Conservation (phyloP, 2,113 vertebrate genomes). For the Notarius quadriscutis region DNA sequence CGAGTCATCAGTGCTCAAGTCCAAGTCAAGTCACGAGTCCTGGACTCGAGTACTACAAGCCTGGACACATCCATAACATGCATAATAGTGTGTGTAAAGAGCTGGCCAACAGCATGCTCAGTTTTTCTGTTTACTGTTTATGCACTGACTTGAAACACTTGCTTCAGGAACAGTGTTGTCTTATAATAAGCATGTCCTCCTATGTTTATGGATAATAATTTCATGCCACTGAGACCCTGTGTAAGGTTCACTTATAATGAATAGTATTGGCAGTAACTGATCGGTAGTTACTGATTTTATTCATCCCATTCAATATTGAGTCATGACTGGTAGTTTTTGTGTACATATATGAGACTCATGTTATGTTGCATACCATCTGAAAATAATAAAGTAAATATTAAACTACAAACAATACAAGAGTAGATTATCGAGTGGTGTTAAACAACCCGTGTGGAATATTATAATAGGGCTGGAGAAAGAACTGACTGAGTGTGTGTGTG, state of each 20-base stretch:
- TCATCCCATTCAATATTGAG: neutral
- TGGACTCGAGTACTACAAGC: too few species aligned
- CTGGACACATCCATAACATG: neutral
- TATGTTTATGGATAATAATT: neutral
- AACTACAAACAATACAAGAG: neutral
- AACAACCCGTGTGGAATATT: neutral
- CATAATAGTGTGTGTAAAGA: neutral
- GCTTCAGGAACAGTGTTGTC: neutral
- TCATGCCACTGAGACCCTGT: neutral
- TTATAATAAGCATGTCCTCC: neutral
- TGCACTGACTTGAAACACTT: neutral
- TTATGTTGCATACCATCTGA: neutral
- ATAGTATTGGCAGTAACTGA: neutral
- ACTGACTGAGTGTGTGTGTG: slow-evolving; percentile 12
- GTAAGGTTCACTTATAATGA: neutral
- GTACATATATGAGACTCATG: neutral
- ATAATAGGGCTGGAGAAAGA: neutral
- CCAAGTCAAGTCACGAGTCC: too few species aligned
- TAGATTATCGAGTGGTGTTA: neutral
- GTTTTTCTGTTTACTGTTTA: neutral
- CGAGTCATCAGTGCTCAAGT: too few species aligned
- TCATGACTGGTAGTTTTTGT: neutral
- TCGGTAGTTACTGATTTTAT: neutral
- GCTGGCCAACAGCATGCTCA: neutral
- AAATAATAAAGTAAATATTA: slow-evolving; percentile 1